Base-by-base conservation (phyloP, 2,888 invertebrate species). In the Apoderus coryli region DNA sequence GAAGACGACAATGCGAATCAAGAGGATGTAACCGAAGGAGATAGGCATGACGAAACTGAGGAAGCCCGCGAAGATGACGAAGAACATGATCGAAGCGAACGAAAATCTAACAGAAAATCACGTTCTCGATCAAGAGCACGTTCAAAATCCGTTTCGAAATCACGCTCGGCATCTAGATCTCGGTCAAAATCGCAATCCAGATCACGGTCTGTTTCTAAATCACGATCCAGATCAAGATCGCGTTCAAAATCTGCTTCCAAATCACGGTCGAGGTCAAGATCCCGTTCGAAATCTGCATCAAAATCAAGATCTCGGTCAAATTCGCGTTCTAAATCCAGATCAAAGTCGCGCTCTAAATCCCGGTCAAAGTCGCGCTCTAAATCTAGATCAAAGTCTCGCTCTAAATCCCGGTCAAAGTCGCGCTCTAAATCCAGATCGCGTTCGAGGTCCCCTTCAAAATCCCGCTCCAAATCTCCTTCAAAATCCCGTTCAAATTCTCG, bases 1-100 rank as follows among this genome's bases (percentile, higher is more conserved):
- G 40, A 19, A 19, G 7, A 7, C n/a, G 19, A 19, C 19, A 19
- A 19, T 19, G 19, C 19, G 19, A 19, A 7, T 19, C 7, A 19
- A 19, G 19, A 19, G n/a, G 19, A 19, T 19, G n/a, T 19, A 7
- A 14, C 68, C 27, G 69, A 68, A 10, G 68, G 69, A 5, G 66
- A 65, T 40, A 59, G 63, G 32, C 65, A 69, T 37, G 54, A 50
- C 28, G 63, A 61, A 40, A 58, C 58, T 33, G 64, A 63, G 23
- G 57, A 57, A 22, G 61, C 58, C 27, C 53, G 52, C 14, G 45
- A 47, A 25, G 46, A 48, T 19, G 55, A 59, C 22, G 44, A 42
- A 3, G 12, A 37, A 32, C 14, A 19, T n/a, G 16, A 24, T 4
- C 15, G 53, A 52, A 53, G 54, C 23, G 24, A 39, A 11, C 34